A percentile compares a stretch with the other conserved stretches of the same genome.
Conservation (phyloP, 2,797 vertebrate species). For the Pteronotus mesoamericanus region DNA sequence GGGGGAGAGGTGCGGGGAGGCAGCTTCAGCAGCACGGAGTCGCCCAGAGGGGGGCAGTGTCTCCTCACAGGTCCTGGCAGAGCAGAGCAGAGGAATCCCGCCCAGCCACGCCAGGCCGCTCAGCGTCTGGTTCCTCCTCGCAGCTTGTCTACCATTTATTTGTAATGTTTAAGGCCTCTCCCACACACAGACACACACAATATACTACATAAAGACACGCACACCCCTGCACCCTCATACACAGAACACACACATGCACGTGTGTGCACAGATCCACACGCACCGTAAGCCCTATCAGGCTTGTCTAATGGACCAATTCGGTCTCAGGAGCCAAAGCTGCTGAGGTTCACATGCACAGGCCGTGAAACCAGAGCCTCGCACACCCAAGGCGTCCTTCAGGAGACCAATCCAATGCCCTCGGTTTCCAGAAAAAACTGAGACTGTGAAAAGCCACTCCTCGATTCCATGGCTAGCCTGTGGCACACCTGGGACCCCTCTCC, state of each 20-base stretch:
- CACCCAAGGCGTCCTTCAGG: not conserved
- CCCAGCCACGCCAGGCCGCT: not conserved
- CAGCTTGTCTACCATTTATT: not conserved
- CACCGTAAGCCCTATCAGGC: not conserved
- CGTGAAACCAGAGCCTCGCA: not conserved
- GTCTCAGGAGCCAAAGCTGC: not conserved
- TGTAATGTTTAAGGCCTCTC: not conserved
- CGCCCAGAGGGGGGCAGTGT: not conserved
- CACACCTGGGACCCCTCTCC: not conserved
- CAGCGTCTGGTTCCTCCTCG: not conserved
- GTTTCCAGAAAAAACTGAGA: not conserved
- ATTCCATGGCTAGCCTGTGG: not conserved
- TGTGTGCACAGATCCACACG: not conserved
- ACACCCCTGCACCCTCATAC: no score
- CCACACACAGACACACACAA: not conserved
- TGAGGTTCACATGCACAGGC: not conserved
- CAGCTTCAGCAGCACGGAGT: not conserved
- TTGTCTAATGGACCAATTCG: not conserved
- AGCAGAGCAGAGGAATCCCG: not conserved
- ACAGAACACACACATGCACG: no score
- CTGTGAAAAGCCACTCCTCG: not conserved
- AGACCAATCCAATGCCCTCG: not conserved
- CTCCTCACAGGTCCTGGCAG: not conserved
- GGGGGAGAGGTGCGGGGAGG: not conserved
- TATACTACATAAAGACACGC: no score